Conservation (phyloP, 2,888 invertebrate species). For the Panopea generosa region DNA sequence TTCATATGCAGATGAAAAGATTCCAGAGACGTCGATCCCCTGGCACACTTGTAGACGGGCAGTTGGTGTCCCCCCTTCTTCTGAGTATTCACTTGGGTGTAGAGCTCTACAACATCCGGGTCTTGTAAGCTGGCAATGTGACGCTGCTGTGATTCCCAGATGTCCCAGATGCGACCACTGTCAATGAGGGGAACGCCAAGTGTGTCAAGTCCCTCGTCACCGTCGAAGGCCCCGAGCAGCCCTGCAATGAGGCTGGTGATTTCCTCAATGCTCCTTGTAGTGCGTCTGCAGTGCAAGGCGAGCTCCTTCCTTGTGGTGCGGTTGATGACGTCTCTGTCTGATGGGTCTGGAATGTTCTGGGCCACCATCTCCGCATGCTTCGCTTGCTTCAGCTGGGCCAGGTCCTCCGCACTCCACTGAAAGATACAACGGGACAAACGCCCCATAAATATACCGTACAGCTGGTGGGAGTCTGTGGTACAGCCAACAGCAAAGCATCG, state of each 20-base stretch:
- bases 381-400: slow-evolving; percentile 52
- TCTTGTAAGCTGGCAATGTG: slow-evolving; percentile 70
- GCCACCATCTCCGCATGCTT: slow-evolving; percentile 56
- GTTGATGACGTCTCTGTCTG: slow-evolving; percentile 44
- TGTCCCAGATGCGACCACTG: no score
- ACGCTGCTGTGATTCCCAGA: no score
- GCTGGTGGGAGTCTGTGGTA: slow-evolving; percentile 62
- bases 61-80: no score
- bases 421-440: slow-evolving; percentile 51
- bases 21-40: no score
- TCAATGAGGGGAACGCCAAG: no score
- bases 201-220: no score
- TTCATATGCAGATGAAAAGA: no score
- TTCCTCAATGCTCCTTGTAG: no score
- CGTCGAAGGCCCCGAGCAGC: no score
- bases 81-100: no score
- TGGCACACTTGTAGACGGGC: no score
- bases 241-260: no score
- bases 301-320: slow-evolving; percentile 44
- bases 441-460: slow-evolving; percentile 66
- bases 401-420: slow-evolving; percentile 58
- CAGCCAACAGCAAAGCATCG: slow-evolving; percentile 49
- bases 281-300: slow-evolving; percentile 46
- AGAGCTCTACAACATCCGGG: slow-evolving; percentile 43
- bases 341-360: slow-evolving; percentile 20